Conservation (phyloP, 2,888 invertebrate genomes). For the Julus scanicus region DNA sequence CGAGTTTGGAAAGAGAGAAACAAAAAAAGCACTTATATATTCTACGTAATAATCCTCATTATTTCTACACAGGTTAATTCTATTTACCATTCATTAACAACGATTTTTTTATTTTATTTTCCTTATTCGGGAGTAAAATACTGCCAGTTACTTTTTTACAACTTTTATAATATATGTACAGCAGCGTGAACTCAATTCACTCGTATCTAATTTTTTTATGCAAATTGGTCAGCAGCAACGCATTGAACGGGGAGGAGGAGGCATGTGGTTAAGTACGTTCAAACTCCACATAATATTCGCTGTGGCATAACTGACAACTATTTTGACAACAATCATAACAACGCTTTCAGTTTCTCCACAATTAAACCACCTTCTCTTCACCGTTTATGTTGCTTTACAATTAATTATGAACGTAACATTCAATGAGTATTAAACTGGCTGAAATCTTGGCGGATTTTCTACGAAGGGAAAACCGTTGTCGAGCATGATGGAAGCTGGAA, state of each 20-base stretch:
- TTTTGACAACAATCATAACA: background rate
- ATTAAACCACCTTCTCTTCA: too few relatives aligned
- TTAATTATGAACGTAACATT: background rate
- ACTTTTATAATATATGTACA: conserved; percentile 33
- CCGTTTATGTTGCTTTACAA: background rate
- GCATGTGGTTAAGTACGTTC: background rate
- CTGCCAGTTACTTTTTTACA: conserved; percentile 13
- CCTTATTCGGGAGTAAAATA: conserved; percentile 33
- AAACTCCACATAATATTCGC: background rate
- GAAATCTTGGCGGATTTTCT: too few relatives aligned
- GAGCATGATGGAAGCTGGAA: background rate
- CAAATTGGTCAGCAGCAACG: conserved; percentile 28
- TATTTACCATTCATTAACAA: conserved; percentile 24
- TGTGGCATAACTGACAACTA: background rate
- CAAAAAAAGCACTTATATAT: background rate
- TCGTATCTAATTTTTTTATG: background rate
- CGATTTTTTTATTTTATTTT: background rate
- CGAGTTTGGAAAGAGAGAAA: background rate
- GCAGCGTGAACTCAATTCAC: conserved; percentile 10
- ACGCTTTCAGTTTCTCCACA: background rate
- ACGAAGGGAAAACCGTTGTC: background rate
- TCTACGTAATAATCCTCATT: conserved; percentile 13
- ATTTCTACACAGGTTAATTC: conserved; percentile 33
- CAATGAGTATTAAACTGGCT: background rate
- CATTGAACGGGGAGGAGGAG: background rate